Evolutionary conservation across 2,888 invertebrate genomes (phyloP).

Genomic region (Malacosoma neustria): DNA sequence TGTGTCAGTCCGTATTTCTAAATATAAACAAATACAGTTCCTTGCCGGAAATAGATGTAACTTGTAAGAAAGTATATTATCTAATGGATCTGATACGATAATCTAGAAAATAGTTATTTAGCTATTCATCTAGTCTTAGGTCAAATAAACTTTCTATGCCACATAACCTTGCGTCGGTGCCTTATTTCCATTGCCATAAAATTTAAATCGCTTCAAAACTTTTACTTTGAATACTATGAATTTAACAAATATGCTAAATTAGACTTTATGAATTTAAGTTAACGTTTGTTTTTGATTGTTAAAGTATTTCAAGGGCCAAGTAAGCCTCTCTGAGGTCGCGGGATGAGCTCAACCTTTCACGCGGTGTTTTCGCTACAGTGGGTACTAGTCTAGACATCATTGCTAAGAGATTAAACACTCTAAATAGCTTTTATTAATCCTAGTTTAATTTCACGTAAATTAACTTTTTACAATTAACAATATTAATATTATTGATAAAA

Average conservation of each 20-base stretch:
- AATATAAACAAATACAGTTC: too few species aligned
- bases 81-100: not conserved
- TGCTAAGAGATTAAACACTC: too few species aligned
- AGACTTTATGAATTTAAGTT: conserved; percentile 7
- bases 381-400: conserved; percentile 33
- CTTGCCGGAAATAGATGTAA: too few species aligned
- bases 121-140: conserved; percentile 42
- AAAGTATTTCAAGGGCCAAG: conserved; percentile 19
- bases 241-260: conserved; percentile 2
- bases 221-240: conserved; percentile 13
- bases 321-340: conserved; percentile 64
- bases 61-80: too few species aligned
- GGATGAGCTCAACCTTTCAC: conserved; percentile 73
- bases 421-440: too few species aligned
- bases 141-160: conserved; percentile 39
- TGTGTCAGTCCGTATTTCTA: too few species aligned
- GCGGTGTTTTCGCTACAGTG: conserved; percentile 53
- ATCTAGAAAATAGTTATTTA: conserved; percentile 28
- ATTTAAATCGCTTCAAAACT: conserved; percentile 30
- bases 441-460: too few species aligned
- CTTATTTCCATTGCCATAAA: conserved; percentile 25
- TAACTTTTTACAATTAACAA: too few species aligned
- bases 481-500: too few species aligned
- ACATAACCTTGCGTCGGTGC: conserved; percentile 17
- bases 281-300: conserved; percentile 21